A percentile compares a stretch with the other conserved stretches of the same genome.
These are phyloP conservation scores for Bombus superbus DNA, from an alignment of 1,140 invertebrate genomes.

Conservation along the genomic window DNA sequence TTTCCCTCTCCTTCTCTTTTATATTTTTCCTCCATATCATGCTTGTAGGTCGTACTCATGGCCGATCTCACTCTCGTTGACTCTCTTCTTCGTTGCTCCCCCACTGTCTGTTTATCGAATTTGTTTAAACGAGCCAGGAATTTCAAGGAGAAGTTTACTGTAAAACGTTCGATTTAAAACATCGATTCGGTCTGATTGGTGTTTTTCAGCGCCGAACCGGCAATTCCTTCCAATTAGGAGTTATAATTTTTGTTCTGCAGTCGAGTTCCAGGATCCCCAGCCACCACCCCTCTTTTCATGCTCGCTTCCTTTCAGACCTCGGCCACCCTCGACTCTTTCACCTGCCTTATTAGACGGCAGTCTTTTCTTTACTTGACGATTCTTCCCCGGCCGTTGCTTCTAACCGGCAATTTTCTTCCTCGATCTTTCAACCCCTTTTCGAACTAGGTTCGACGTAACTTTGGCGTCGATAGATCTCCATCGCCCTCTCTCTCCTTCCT, in stretches of 20 bases:
- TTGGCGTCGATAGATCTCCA: constrained; percentile 4
- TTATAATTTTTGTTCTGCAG: constrained; percentile 27
- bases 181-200: neutral
- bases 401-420: constrained; percentile 11
- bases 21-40: neutral
- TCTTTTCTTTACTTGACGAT: constrained; percentile 27
- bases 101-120: neutral
- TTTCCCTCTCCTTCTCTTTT: too few species aligned
- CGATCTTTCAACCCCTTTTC: constrained; percentile 5
- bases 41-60: neutral
- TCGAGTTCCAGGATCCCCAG: neutral
- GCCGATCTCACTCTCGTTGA: neutral
- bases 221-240: constrained; percentile 15
- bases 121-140: neutral
- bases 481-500: neutral
- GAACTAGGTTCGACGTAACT: neutral
- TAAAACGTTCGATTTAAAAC: constrained; percentile 1
- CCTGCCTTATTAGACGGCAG: constrained; percentile 15
- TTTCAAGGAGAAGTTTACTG: too few species aligned
- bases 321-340: constrained; percentile 7
- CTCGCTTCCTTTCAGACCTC: constrained; percentile 6
- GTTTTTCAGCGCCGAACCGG: neutral
- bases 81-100: too few species aligned
- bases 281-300: neutral
- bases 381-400: constrained; percentile 13